Percentiles rank a stretch among this genome's conserved stretches.
Conservation (phyloP, 2,113 vertebrate species). For the Sceloporus undulatus region DNA sequence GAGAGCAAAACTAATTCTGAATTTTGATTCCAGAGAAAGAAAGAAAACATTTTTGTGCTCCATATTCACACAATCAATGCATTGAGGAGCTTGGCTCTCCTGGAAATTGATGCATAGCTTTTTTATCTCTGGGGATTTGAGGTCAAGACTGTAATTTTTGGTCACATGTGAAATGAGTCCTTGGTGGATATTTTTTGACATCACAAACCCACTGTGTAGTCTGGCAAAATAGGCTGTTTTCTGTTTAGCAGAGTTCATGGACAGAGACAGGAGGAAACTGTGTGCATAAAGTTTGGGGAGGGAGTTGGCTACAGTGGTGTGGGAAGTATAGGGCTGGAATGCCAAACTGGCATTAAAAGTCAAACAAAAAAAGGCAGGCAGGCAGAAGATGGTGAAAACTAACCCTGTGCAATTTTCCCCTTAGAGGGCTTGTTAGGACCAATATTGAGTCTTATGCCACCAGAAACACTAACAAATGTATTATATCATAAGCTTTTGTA, state of each 20-base stretch:
- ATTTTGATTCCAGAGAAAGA: slow-evolving; percentile 59
- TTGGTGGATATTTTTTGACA: slow-evolving; percentile 25
- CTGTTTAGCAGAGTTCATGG: slow-evolving; percentile 27
- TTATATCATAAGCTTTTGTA: not conserved
- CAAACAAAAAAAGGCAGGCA: not conserved
- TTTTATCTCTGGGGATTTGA: slow-evolving; percentile 53
- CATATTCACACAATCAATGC: slow-evolving; percentile 24
- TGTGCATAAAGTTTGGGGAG: not conserved
- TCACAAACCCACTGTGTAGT: slow-evolving; percentile 26
- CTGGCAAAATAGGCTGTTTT: slow-evolving; percentile 19
- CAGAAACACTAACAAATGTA: not conserved
- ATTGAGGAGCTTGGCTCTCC: slow-evolving; percentile 56
- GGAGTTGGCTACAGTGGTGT: not conserved
- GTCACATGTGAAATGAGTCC: slow-evolving; percentile 47
- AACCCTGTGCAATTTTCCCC: not conserved
- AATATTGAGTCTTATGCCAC: not conserved
- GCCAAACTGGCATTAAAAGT: slow-evolving; percentile 10
- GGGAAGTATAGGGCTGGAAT: slow-evolving; percentile 6
- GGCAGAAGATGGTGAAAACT: not conserved
- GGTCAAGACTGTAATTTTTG: slow-evolving; percentile 55
- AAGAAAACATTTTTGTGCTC: slow-evolving; percentile 56
- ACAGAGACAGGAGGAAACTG: slow-evolving; percentile 13
- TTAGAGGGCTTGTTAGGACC: not conserved
- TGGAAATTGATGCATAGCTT: slow-evolving; percentile 44
- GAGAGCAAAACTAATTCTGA: slow-evolving; percentile 54